Percentiles rank a stretch among this genome's conserved stretches.
Conservation (phyloP, 1,140 invertebrate genomes). For the Papilio xuthus region DNA sequence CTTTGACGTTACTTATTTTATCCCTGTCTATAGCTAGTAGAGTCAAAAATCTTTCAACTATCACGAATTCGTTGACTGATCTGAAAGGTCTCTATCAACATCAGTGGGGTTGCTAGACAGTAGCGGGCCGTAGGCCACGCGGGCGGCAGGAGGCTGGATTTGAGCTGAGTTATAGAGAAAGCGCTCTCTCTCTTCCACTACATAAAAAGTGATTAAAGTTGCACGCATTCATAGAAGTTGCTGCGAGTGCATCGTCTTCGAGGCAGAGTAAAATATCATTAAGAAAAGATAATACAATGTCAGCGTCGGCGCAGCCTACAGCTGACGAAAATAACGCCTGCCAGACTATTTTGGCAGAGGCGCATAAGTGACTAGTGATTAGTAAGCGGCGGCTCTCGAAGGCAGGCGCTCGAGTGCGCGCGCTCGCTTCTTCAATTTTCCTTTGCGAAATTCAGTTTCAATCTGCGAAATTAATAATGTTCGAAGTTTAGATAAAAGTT, state of each 20-base stretch:
- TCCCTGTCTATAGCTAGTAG: too few relatives aligned
- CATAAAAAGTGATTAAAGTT: too few relatives aligned
- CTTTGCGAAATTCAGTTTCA: neutral
- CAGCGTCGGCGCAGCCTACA: neutral
- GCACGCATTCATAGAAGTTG: neutral
- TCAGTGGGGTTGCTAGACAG: too few relatives aligned
- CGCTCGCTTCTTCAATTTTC: slow-evolving; percentile 4
- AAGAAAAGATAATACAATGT: neutral
- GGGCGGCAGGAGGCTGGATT: too few relatives aligned
- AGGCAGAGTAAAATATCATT: neutral
- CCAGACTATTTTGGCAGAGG: slow-evolving; percentile 17
- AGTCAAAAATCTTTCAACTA: too few relatives aligned
- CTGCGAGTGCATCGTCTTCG: neutral
- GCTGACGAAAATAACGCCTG: slow-evolving; percentile 26
- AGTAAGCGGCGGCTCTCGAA: neutral
- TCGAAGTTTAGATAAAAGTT: too few relatives aligned
- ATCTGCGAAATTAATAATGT: too few relatives aligned
- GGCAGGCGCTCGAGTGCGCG: neutral
- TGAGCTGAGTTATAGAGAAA: too few relatives aligned
- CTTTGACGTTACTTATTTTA: too few relatives aligned
- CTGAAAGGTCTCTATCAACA: too few relatives aligned
- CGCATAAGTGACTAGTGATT: neutral
- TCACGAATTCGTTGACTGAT: too few relatives aligned
- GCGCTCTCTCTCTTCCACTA: neutral
- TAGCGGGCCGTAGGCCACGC: too few relatives aligned